Conservation (phyloP, 2,888 invertebrate species). For the Polydesmus complanatus region DNA sequence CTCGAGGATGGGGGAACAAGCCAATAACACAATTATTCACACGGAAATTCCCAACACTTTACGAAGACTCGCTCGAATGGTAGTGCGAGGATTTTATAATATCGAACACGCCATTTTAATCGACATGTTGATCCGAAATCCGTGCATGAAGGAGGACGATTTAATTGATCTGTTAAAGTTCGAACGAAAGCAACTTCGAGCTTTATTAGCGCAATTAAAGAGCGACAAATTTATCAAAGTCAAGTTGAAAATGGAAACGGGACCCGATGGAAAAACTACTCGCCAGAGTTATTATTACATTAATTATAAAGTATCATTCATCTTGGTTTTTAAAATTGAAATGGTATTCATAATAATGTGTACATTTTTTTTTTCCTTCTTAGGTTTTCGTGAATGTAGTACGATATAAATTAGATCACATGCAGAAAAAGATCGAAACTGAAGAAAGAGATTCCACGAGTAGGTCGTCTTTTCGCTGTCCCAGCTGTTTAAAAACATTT, state of each 20-base stretch:
- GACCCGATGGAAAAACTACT: slow-evolving; percentile 82
- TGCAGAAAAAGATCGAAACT: slow-evolving; percentile 88
- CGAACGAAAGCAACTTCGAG: slow-evolving; percentile 82
- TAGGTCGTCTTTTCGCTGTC: slow-evolving; percentile 88
- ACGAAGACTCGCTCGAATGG: slow-evolving; percentile 72
- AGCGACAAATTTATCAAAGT: slow-evolving; percentile 90
- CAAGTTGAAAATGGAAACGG: slow-evolving; percentile 86
- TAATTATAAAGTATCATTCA: slow-evolving; percentile 60
- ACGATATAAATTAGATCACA: slow-evolving; percentile 90
- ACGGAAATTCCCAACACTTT: slow-evolving; percentile 88
- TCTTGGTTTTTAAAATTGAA: not conserved
- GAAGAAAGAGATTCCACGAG: slow-evolving; percentile 90
- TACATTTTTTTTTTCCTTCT: slow-evolving; percentile 19
- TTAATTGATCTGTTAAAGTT: slow-evolving; percentile 75
- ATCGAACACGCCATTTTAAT: slow-evolving; percentile 88
- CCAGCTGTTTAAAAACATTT: slow-evolving; percentile 78
- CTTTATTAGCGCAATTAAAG: slow-evolving; percentile 68
- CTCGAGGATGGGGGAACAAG: too few species aligned
- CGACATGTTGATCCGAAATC: slow-evolving; percentile 89
- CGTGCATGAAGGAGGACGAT: slow-evolving; percentile 51
- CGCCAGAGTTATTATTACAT: slow-evolving; percentile 96
- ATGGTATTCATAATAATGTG: not conserved
- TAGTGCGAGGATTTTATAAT: slow-evolving; percentile 83
- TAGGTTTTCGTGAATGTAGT: slow-evolving; percentile 88
- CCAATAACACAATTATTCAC: too few species aligned